Evolutionary conservation across 2,888 invertebrate genomes (phyloP), one percentile per base, ranked within the genome.

Genomic region (Leucania comma): DNA sequence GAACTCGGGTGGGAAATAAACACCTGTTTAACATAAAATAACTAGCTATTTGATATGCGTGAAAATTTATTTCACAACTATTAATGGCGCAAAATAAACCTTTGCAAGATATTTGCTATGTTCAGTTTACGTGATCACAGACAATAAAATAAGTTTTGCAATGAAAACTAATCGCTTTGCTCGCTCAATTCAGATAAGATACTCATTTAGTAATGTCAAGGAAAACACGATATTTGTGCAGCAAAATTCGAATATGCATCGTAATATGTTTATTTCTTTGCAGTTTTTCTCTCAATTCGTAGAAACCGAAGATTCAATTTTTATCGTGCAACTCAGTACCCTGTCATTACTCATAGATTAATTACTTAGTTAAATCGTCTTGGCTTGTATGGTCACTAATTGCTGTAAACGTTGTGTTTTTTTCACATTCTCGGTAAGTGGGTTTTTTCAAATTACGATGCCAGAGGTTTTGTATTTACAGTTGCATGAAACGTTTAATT

Each of bases 401-500:
- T 95, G 92, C 90, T 89, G 86, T 94, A 94, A 95, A 93, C 91
- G 92, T 87, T 91, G 92, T 94, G 90, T 93, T 94, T 94, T 74
- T 95, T 93, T 78, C 90, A 93, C 90, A 92, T 94, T 93, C 92
- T 90, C 88, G 75, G 90, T 92, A 92, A 94, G 91, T 93, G 92
- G 92, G 89, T 92, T 94, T 93, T 94, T 92, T 89, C 80, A 87
- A 93, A 94, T 87, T 87, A 94, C 88, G 88, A 90, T 88, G 89
- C 92, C 88, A 91, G 90, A 91, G 90, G 91, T 92, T 94, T 91
- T 91, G 89, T 93, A 91, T 95, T 93, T 94, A 94, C 94, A 94
- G 94, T 93, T 94, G 94, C 94, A 92, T 92, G 94, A 92, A 91
- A 94, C 90, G 87, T 91, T 93, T 95, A 95, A 95, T 95, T 94